These are phyloP conservation scores for Myotis planiceps DNA, from an alignment of 2,797 vertebrate species.

Conservation along the genomic window DNA sequence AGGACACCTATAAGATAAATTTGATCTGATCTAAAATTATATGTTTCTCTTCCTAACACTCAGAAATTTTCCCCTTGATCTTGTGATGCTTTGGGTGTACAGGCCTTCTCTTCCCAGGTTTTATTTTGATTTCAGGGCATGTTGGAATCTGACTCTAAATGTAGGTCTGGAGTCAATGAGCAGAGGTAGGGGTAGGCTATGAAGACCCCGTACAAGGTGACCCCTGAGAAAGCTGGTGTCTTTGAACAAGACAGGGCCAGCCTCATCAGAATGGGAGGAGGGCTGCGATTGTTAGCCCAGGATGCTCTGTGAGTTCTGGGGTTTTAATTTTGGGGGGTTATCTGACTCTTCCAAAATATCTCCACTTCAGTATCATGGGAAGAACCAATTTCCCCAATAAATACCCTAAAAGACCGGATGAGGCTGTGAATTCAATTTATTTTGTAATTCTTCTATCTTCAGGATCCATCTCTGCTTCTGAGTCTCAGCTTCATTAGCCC, in stretches of 20 bases:
- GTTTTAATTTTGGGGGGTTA: not conserved
- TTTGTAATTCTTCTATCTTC: not conserved
- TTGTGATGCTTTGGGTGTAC: not conserved
- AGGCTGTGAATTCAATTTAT: not conserved
- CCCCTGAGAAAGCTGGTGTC: not conserved
- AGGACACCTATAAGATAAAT: not conserved
- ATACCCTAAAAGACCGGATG: not conserved
- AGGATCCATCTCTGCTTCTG: not conserved
- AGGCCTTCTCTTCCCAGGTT: not conserved
- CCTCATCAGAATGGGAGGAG: not conserved
- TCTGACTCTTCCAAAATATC: not conserved
- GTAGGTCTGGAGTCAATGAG: not conserved
- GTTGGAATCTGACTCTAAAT: not conserved
- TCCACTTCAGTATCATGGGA: not conserved
- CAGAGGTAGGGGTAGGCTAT: not conserved
- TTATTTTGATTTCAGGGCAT: not conserved
- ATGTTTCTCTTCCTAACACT: not conserved
- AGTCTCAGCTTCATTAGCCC: conserved; percentile 23
- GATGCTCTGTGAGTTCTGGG: not conserved
- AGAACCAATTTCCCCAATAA: not conserved
- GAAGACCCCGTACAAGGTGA: not conserved
- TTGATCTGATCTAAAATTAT: not conserved
- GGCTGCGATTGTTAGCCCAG: not conserved
- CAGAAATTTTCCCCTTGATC: not conserved
- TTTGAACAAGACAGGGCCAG: not conserved